Evolutionary conservation across 1,140 invertebrate genomes (phyloP).

Genomic region (Homarus americanus): DNA sequence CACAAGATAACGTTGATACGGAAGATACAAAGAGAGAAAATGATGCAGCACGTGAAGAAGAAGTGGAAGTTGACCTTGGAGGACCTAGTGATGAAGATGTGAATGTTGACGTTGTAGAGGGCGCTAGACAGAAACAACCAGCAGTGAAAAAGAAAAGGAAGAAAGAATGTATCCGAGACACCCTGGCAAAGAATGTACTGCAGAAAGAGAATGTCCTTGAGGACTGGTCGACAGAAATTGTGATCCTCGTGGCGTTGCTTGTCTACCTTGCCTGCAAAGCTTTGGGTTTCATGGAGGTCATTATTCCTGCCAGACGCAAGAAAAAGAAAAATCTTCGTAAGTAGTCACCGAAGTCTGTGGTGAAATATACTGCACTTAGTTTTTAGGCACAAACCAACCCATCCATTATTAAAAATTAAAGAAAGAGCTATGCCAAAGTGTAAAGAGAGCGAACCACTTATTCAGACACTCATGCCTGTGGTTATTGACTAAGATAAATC

Average conservation of each 20-base stretch:
- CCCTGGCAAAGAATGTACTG: background rate
- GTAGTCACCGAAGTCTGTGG: too few species aligned
- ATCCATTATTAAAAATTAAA: too few species aligned
- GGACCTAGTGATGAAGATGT: background rate
- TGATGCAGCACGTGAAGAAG: background rate
- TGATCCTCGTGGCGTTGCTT: constrained; percentile 45
- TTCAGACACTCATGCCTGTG: too few species aligned
- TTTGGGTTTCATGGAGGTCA: constrained; percentile 24
- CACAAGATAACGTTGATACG: background rate
- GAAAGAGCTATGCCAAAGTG: too few species aligned
- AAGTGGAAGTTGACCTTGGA: background rate
- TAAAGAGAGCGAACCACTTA: too few species aligned
- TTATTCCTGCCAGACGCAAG: background rate
- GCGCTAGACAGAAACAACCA: background rate
- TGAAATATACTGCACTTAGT: too few species aligned
- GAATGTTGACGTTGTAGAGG: background rate
- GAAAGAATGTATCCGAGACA: background rate
- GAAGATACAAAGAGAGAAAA: background rate
- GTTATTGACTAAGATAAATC: too few species aligned
- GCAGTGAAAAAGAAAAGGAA: background rate
- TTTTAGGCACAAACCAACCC: too few species aligned
- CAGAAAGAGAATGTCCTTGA: background rate
- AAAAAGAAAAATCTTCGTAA: too few species aligned
- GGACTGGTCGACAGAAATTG: constrained; percentile 33
- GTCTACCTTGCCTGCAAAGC: constrained; percentile 55